Evolutionary conservation across 2,113 vertebrate genomes (phyloP).

Genomic region (Syrrhaptes paradoxus): DNA sequence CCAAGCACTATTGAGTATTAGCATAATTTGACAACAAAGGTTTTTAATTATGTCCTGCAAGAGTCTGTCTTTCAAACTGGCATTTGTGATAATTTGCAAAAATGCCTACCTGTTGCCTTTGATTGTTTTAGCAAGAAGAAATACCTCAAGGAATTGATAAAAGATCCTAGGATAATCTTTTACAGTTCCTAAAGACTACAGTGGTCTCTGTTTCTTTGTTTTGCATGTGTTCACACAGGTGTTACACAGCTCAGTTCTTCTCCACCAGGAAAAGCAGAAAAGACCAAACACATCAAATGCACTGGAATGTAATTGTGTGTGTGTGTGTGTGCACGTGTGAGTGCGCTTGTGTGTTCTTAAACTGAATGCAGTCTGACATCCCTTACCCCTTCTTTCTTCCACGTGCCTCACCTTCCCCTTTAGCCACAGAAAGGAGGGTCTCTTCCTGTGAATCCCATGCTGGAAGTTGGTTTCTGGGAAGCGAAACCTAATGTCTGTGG

Average conservation of each 20-base stretch:
- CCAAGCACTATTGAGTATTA: background rate
- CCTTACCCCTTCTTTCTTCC: constrained; percentile 45
- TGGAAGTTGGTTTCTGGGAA: constrained; percentile 73
- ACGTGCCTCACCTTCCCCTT: constrained; percentile 44
- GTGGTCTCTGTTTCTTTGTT: constrained; percentile 62
- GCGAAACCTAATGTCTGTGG: constrained; percentile 55
- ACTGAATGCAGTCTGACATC: constrained; percentile 56
- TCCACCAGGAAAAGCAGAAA: constrained; percentile 62
- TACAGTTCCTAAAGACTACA: constrained; percentile 59
- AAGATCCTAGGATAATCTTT: constrained; percentile 47
- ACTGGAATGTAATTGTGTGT: constrained; percentile 64
- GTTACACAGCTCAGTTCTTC: constrained; percentile 57
- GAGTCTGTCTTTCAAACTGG: constrained; percentile 36
- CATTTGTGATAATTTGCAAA: constrained; percentile 20
- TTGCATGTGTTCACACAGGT: constrained; percentile 51
- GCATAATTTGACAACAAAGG: background rate
- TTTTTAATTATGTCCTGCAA: constrained; percentile 27
- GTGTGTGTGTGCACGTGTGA: background rate
- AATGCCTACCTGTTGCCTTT: constrained; percentile 60
- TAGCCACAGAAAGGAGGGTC: constrained; percentile 61
- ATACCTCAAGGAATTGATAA: constrained; percentile 67
- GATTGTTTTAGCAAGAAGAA: constrained; percentile 60
- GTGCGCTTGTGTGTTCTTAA: background rate
- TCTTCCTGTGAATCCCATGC: constrained; percentile 68
- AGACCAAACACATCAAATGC: constrained; percentile 71